Base-by-base conservation (phyloP, 2,797 vertebrate species). In the Sebastes vulpes region DNA sequence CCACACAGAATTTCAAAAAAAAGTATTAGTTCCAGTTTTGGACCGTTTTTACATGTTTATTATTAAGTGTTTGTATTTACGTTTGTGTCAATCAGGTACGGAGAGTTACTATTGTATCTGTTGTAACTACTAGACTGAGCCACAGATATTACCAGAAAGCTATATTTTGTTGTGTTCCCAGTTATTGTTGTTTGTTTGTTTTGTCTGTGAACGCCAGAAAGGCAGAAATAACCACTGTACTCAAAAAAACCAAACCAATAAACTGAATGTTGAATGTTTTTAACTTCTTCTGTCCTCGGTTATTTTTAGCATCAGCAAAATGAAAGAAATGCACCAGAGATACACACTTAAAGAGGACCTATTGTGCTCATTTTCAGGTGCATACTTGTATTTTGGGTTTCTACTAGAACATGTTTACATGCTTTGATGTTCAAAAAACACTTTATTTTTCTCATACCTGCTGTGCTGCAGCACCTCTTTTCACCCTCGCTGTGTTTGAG, bases 141-240 rank as follows among this genome's bases (percentile, higher is more conserved):
- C 96, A 96, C 92, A 95, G 90, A 93, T 94, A 91, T 95, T 92
- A 89, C 93, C 88, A 94, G 84, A 96, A 96, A 96, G 92, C 89
- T 96, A 95, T 95, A 95, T 96, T 95, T 93, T 94, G 42, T 93
- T 93, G 89, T 92, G 89, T 95, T 93, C 80, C 77, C 93, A 94
- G 81, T 94, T 95, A 91, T 94, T 94, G 18, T 85, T 64, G 18
- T 85, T 64, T 88, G 75, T 89, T 81, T 89, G 77, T 93, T 89
- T 84, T 80, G 88, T 95, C 95, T 96, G 94, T 96, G 95, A 96
- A 96, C 70, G 92, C 92, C 93, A 42, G 71, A 68, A 75, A 56
- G 94, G 94, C 89, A 81, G 71, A 95, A 96, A 95, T 97, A 97
- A 97, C 96, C 96, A 97, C 96, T 97, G 96, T 96, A 96, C 92